Percentiles rank a stretch among this genome's conserved stretches.
These are phyloP conservation scores for Porites lutea DNA, from an alignment of 64 coral and sea anemone species.

Conservation along the genomic window DNA sequence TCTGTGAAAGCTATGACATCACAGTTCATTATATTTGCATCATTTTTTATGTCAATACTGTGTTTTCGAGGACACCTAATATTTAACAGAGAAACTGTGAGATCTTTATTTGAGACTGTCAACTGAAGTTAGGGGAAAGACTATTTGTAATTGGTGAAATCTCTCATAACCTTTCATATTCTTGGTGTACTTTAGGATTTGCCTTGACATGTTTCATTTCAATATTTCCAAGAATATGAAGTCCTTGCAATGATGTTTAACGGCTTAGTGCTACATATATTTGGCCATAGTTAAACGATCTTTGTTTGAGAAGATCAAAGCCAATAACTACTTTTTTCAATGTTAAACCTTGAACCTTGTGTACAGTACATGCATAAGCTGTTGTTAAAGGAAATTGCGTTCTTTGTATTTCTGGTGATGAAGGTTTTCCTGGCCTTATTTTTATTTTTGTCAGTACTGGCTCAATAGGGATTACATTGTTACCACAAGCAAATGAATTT, in stretches of 20 bases:
- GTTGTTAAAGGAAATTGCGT: constrained; percentile 1
- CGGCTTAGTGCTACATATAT: background rate
- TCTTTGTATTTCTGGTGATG: background rate
- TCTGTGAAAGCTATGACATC: constrained; percentile 35
- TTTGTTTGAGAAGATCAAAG: constrained; percentile 33
- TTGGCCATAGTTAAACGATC: background rate
- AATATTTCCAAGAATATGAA: constrained; percentile 14
- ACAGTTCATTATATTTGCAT: constrained; percentile 24
- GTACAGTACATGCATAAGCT: constrained; percentile 42
- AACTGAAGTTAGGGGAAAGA: constrained; percentile 22
- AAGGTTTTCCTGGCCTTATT: background rate
- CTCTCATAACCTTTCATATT: constrained; percentile 4
- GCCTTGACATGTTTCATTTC: constrained; percentile 17
- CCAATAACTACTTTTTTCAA: constrained; percentile 24
- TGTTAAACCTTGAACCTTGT: constrained; percentile 40
- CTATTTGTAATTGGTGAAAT: background rate
- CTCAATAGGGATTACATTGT: background rate
- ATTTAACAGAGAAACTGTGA: constrained; percentile 26
- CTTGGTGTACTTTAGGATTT: constrained; percentile 12
- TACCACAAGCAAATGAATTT: constrained; percentile 12
- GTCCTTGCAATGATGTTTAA: constrained; percentile 15
- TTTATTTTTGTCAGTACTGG: constrained; percentile 20
- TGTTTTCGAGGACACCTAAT: background rate
- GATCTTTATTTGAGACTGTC: constrained; percentile 31
- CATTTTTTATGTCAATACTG: background rate